Conservation (phyloP, 2,888 invertebrate genomes). For the Tolmerus cingulatus region DNA sequence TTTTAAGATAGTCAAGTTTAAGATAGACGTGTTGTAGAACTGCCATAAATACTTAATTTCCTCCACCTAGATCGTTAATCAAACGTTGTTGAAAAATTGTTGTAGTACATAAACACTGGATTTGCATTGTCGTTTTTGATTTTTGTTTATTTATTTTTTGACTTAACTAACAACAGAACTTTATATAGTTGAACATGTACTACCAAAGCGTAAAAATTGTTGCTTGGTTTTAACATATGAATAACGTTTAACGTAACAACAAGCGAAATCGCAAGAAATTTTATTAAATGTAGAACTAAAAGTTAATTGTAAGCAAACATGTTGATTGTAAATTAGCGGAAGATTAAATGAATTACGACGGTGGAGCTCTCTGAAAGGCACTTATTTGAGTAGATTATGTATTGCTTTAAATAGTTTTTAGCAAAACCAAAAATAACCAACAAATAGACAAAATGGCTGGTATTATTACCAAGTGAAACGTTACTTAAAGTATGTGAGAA, state of each 20-base stretch:
- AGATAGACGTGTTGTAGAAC: constrained; percentile 10
- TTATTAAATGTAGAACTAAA: background rate
- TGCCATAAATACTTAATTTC: constrained; percentile 22
- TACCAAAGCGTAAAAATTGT: constrained; percentile 22
- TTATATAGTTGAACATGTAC: background rate
- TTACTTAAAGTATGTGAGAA: background rate
- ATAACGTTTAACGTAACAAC: background rate
- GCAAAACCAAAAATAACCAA: background rate
- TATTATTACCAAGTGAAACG: background rate
- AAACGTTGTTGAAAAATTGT: background rate
- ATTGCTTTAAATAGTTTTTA: background rate
- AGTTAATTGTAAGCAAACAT: background rate
- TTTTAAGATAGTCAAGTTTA: background rate
- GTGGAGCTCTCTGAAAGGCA: background rate
- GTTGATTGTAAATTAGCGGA: background rate
- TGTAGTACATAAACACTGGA: background rate
- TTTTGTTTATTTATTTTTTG: background rate
- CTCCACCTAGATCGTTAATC: background rate
- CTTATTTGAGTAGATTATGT: background rate
- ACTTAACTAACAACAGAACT: background rate
- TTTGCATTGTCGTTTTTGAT: background rate
- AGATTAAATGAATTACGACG: background rate
- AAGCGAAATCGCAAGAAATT: background rate
- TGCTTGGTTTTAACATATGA: constrained; percentile 24
- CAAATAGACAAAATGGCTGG: background rate